Evolutionary conservation across 2,888 invertebrate genomes (phyloP).

Genomic region (Selenia dentaria): DNA sequence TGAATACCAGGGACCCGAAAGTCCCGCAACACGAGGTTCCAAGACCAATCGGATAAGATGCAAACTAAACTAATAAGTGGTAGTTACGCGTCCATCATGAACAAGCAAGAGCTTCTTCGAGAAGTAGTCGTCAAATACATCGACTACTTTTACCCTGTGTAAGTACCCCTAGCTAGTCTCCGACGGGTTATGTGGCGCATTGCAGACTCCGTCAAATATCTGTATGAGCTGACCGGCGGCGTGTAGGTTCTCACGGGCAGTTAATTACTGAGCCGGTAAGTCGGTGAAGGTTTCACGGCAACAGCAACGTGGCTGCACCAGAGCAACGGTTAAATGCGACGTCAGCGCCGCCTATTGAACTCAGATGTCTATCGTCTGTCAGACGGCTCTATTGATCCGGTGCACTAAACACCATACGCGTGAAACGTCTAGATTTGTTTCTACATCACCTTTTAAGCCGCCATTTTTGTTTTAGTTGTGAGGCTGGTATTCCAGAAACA

Average conservation of each 20-base stretch:
- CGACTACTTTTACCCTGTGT: constrained; percentile 89
- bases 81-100: constrained; percentile 87
- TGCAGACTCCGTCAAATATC: constrained; percentile 50
- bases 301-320: constrained; percentile 70
- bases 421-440: constrained; percentile 38
- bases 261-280: constrained; percentile 74
- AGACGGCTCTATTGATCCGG: constrained; percentile 71
- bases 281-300: constrained; percentile 79
- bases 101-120: constrained; percentile 87
- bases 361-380: constrained; percentile 59
- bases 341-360: constrained; percentile 73
- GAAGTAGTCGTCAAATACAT: constrained; percentile 89
- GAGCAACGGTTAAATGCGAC: constrained; percentile 66
- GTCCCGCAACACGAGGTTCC: constrained; percentile 60
- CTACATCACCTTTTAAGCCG: constrained; percentile 25
- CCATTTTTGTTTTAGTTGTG: constrained; percentile 19
- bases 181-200: constrained; percentile 50
- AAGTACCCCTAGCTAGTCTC: constrained; percentile 66
- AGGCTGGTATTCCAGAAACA: too few species aligned
- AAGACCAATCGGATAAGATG: constrained; percentile 72
- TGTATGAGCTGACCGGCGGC: constrained; percentile 42
- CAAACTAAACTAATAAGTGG: constrained; percentile 85
- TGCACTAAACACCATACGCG: constrained; percentile 63
- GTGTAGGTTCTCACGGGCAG: constrained; percentile 65
- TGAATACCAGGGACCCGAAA: constrained; percentile 56